Evolutionary conservation across 2,888 invertebrate species (phyloP), one percentile per base, ranked within the genome.

Genomic region (Polymixis flavicincta): DNA sequence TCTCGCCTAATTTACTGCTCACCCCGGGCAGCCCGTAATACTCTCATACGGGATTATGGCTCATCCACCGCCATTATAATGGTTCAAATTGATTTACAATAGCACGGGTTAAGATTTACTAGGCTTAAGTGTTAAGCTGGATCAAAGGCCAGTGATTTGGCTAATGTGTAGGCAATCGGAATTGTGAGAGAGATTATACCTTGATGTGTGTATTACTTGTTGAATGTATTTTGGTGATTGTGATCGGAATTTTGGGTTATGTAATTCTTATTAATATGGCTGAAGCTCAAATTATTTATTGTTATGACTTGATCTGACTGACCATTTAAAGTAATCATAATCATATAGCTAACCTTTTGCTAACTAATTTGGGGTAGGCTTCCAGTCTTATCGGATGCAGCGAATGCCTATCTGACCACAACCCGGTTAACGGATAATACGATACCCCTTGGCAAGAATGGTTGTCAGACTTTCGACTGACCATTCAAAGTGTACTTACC

Each of bases 11-110:
- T 89, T 87, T 88, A 86, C 84, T 69, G 76, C 78, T 57, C 45
- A 81, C 87, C 86, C 82, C 63, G 71, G 87, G 86, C 80, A 70
- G 78, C 59, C 78, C 77, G 78, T 85, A 83, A 85, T 84, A 82
- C 79, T 81, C 89, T 84, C 86, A 78, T 74, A 79, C 72, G 75
- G 84, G 89, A 87, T 89, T 88, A 89, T 84, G 76, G 86, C 77
- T 83, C 86, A 87, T 87, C 86, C 87, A 78, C 72, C 59, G 78
- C 69, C 74, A 79, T 88, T 85, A 89, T 89, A 89, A 89, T 83
- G 86, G 87, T 73, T 85, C 82, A 86, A 88, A 89, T 89, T 89
- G 89, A 89, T 89, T 89, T 89, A 89, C 88, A 89, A 89, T 87
- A 84, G 84, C 82, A 76, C 75, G 80, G 81, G 78, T 85, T 86